These are phyloP conservation scores for Dexiosoma caninum DNA, from an alignment of 2,888 invertebrate species.

Conservation along the genomic window DNA sequence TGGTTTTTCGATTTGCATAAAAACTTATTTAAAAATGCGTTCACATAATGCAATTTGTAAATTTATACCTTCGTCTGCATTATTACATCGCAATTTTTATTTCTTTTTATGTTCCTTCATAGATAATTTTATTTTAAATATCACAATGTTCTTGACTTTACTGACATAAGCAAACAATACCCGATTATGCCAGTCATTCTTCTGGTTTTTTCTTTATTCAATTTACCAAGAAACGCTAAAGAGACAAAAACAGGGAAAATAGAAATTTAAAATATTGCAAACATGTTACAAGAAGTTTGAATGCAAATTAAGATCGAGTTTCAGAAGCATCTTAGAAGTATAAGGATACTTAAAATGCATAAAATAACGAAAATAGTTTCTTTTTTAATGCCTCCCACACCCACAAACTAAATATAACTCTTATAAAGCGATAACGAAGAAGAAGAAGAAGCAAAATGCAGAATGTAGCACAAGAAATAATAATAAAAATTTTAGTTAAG, in stretches of 20 bases:
- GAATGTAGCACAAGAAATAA: neutral
- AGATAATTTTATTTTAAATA: too few relatives aligned
- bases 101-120: too few relatives aligned
- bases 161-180: neutral
- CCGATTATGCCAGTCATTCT: neutral
- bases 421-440: neutral
- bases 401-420: too few relatives aligned
- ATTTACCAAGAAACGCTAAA: too few relatives aligned
- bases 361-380: too few relatives aligned
- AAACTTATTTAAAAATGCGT: too few relatives aligned
- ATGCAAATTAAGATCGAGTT: neutral
- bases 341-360: neutral
- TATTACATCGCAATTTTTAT: too few relatives aligned
- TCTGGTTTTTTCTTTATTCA: neutral
- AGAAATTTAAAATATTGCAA: slow-evolving; percentile 1
- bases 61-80: too few relatives aligned
- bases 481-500: neutral
- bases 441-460: neutral
- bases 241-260: neutral
- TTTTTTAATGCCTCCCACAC: neutral
- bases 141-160: too few relatives aligned
- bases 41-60: too few relatives aligned
- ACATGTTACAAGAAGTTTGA: neutral
- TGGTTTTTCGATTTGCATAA: too few relatives aligned
- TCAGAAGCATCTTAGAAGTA: neutral